Base-by-base conservation (phyloP, 2,797 vertebrate species). In the Spatula clypeata region DNA sequence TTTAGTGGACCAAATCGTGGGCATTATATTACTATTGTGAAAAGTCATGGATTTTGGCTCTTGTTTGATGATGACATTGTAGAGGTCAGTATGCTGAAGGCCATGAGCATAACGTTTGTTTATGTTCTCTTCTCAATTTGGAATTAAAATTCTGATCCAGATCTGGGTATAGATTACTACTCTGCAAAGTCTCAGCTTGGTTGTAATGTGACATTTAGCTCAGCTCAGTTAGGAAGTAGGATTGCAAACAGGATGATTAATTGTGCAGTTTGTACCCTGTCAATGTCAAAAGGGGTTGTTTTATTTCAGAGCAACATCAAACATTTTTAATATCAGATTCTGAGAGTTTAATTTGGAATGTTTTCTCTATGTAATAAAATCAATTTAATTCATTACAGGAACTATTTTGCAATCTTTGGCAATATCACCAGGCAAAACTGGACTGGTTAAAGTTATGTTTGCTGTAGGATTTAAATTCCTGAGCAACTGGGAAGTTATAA, bases 11-110 rank as follows among this genome's bases (percentile, higher is more conserved):
- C 99, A 1, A 99, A 99, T 86, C 96, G 99, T 86, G 99, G 99
- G 20, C 99, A 99, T 98, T 99, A 99, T 97, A 99, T 99, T 96
- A 99, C 99, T 91, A 99, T 99, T 45, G 99, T 99, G 98, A 99
- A 99, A 98, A 99, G 99, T 95, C 99, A 99, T 1, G 99, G 99
- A 96, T 99, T 99, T 98, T 99, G 99, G 99, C 98, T 99, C 92
- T 98, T 99, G 97, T 99, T 99, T 94, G 99, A 99, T 62, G 99
- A 99, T 36, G 99, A 99, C 98, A 99, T 99, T 44, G 99, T 99
- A 95, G 99, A 99, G 99, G 99, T 99, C 79, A 94, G 99, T 99
- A 92, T 83, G 12, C 79, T 77, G 64, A 80, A 71, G 5, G 9
- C 36, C 45, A 20, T 23, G 17, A 55, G 13, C 6, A 40, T 42